Conservation (phyloP, 2,113 vertebrate genomes). For the Anthoscopus minutus region DNA sequence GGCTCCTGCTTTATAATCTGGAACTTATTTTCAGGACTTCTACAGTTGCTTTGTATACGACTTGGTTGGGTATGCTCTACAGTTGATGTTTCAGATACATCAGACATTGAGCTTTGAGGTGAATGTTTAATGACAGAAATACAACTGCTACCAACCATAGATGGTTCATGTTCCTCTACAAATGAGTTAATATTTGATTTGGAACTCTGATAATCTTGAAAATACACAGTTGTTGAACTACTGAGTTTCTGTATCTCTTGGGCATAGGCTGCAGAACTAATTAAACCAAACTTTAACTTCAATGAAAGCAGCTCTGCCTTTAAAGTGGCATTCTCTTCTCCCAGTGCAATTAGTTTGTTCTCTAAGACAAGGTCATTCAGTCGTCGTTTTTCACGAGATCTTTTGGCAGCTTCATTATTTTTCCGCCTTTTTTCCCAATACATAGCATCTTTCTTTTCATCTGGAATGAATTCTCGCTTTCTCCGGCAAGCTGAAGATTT, state of each 20-base stretch:
- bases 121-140: conserved; percentile 97
- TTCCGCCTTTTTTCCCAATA: conserved; percentile 96
- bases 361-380: conserved; percentile 96
- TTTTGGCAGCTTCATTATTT: conserved; percentile 95
- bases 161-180: conserved; percentile 74
- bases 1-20: conserved; percentile 86
- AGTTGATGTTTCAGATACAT: conserved; percentile 72
- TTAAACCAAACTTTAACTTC: conserved; percentile 91
- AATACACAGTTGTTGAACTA: conserved; percentile 73
- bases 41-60: conserved; percentile 65
- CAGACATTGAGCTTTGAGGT: conserved; percentile 79
- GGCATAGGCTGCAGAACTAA: conserved; percentile 84
- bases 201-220: conserved; percentile 77
- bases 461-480: conserved; percentile 93
- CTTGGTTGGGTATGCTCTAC: conserved; percentile 67
- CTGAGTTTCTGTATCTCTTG: conserved; percentile 90
- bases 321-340: conserved; percentile 90
- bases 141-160: conserved; percentile 78
- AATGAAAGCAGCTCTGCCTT: conserved; percentile 88
- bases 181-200: conserved; percentile 65
- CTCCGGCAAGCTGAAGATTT: conserved; percentile 80
- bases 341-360: conserved; percentile 90
- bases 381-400: conserved; percentile 91
- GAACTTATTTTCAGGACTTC: conserved; percentile 70
- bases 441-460: conserved; percentile 92